Evolutionary conservation across 2,113 vertebrate species (phyloP).

Genomic region (Sphyrna mokarran): DNA sequence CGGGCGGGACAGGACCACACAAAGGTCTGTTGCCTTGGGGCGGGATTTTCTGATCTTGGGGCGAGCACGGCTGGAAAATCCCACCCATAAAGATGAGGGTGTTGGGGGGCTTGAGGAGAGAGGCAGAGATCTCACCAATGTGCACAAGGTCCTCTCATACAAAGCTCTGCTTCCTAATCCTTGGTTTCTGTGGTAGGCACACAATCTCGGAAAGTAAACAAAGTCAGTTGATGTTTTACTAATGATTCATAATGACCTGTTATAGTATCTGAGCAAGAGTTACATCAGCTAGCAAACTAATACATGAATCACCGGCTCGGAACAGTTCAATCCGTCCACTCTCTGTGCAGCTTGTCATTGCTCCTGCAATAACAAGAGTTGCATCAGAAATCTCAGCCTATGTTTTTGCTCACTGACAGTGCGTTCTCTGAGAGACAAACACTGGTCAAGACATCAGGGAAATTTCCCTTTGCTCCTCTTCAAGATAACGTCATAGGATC

Average conservation of each 20-base stretch:
- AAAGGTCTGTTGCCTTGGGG: too few species aligned
- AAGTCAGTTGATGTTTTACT: background rate
- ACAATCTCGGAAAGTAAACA: background rate
- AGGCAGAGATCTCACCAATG: too few species aligned
- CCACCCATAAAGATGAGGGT: too few species aligned
- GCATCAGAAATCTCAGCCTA: background rate
- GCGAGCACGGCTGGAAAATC: too few species aligned
- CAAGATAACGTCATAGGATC: background rate
- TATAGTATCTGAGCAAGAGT: background rate
- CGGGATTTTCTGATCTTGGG: too few species aligned
- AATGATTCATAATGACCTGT: background rate
- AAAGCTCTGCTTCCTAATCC: background rate
- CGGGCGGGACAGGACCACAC: too few species aligned
- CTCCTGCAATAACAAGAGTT: background rate
- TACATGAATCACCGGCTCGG: background rate
- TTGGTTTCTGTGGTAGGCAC: background rate
- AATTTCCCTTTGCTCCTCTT: too few species aligned
- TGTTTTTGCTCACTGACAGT: background rate
- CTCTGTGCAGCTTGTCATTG: background rate
- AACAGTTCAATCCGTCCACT: background rate
- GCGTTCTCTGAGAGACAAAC: too few species aligned
- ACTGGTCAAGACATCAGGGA: too few species aligned
- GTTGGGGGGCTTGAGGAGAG: too few species aligned
- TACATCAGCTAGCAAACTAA: background rate
- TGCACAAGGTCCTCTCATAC: background rate